phyloP scores from a whole-genome alignment of 2,797 vertebrate species.

The Clarias laeviceps region DNA sequence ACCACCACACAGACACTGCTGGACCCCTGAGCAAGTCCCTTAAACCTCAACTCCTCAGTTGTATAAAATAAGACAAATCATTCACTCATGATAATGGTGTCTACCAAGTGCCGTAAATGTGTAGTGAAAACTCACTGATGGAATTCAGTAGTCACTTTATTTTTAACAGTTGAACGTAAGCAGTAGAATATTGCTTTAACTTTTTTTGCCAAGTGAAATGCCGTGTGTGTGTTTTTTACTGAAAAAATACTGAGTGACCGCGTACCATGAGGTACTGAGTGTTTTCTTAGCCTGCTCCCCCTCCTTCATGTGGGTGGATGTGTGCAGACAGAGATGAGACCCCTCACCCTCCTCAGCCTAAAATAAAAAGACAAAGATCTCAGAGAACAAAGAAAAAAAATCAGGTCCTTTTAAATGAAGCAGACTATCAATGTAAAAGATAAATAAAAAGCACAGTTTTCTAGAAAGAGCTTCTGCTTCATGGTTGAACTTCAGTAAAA shows the following conservation, averaged over 20 bases:
- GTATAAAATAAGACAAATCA: too few relatives aligned
- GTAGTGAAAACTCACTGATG: background rate
- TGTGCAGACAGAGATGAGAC: constrained; percentile 75
- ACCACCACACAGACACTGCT: too few relatives aligned
- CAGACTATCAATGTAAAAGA: background rate
- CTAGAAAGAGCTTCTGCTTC: background rate
- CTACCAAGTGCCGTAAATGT: too few relatives aligned
- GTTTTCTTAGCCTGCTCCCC: constrained; percentile 60
- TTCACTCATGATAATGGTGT: too few relatives aligned
- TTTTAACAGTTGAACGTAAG: background rate
- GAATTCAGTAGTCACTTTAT: background rate
- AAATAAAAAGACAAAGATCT: constrained; percentile 81
- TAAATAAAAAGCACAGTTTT: background rate
- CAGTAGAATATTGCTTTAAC: background rate
- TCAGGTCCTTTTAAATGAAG: background rate
- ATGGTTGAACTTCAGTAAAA: background rate
- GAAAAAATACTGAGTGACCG: background rate
- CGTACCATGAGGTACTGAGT: background rate
- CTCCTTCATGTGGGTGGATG: constrained; percentile 86
- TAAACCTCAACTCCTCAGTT: too few relatives aligned
- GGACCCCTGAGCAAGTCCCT: too few relatives aligned
- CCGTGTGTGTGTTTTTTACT: background rate
- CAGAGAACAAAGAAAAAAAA: constrained; percentile 42
- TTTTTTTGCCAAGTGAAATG: background rate
- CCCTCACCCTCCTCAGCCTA: constrained; percentile 83